Evolutionary conservation across 1,140 invertebrate genomes (phyloP).

Genomic region (Camponotus floridanus): DNA sequence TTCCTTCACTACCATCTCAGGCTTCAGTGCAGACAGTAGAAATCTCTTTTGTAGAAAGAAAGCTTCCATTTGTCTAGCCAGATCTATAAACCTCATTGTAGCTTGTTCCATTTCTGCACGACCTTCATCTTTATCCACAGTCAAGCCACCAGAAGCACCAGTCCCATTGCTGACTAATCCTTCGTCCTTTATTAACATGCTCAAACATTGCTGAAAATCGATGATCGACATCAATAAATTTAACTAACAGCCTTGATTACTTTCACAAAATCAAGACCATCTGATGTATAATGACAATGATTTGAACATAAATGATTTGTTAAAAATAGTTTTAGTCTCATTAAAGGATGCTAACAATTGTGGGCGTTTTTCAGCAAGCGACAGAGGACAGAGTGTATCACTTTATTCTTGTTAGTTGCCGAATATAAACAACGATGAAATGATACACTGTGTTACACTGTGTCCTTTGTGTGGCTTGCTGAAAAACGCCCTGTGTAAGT

Average conservation of each 20-base stretch:
- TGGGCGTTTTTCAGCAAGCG: too few relatives aligned
- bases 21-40: conserved; percentile 95
- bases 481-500: too few relatives aligned
- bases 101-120: conserved; percentile 95
- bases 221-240: neutral
- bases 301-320: neutral
- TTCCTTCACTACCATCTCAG: conserved; percentile 96
- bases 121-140: conserved; percentile 94
- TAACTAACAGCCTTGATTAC: neutral
- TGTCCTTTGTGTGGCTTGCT: too few relatives aligned
- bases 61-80: conserved; percentile 96
- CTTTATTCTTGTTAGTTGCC: too few relatives aligned
- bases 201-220: conserved; percentile 91
- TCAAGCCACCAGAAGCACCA: conserved; percentile 78
- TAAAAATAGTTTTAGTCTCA: neutral
- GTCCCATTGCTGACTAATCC: conserved; percentile 87
- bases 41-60: conserved; percentile 97
- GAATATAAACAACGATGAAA: too few relatives aligned
- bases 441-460: too few relatives aligned
- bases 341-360: neutral
- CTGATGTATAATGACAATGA: neutral
- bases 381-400: too few relatives aligned
- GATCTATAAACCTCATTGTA: conserved; percentile 94
- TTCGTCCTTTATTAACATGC: conserved; percentile 94
- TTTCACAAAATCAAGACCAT: neutral